Base-by-base conservation (phyloP, 2,888 invertebrate genomes). In the Venustoraphidia nigricollis region DNA sequence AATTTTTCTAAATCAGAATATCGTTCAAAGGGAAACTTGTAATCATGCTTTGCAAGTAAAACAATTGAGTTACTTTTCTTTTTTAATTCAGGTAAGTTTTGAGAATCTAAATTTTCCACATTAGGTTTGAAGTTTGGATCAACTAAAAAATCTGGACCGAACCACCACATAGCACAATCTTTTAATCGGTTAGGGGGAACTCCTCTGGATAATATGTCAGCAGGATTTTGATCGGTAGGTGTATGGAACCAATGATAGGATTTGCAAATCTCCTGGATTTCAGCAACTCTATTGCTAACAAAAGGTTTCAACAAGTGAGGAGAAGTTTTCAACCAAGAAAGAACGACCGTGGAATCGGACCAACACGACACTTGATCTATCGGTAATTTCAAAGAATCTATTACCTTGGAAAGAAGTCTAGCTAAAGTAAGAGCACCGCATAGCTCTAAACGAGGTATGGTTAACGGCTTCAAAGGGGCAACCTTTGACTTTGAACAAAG, bases 231-330 rank as follows among this genome's bases (percentile, higher is more conserved):
- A n/a, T 35, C 3, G 2, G 49, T 43, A 13, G 34, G 10, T 9
- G 46, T 41, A 36, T 49, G 49, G 37, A 41, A 10, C 52, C 52
- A 50, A 38, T 45, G 34, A 9, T 36, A 10, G 9, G 36, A 27
- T 37, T 45, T 27, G 2, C 48, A 46, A 2, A 46, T 6, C 10
- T 44, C 27, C 45, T 53, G 51, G 40, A 56, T 54, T 44, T 47
- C 36, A 1, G 50, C 35, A 1, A 54, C 51, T 9, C 55, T 9
- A 36, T 55, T 55, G 14, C 51, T 51, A 10, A 56, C 52, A 36
- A 53, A 56, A 4, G 52, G 53, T 43, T 53, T 48, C 50, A 47
- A 52, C 10, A 36, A 47, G 6, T 42, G 5, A 8, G 52, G 37
- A 14, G 46, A 14, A 35, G 44, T 45, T 10, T 34, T 37, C 9